Percentiles rank a stretch among this genome's conserved stretches.
Conservation (phyloP, 2,888 invertebrate genomes). For the Acanthosepion pharaonis region DNA sequence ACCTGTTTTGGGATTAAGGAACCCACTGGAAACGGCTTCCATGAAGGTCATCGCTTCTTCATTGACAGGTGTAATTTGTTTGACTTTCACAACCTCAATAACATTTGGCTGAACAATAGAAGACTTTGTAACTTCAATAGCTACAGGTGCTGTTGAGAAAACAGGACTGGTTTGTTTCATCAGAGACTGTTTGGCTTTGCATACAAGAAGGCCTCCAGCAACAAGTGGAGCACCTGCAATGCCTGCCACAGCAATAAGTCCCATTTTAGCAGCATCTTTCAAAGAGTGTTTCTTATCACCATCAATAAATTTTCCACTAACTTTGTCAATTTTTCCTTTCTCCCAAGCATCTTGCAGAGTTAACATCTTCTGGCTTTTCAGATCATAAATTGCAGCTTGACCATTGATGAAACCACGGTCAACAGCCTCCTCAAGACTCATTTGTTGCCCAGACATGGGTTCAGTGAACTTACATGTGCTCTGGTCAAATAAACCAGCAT, state of each 20-base stretch:
- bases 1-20: constrained; percentile 85
- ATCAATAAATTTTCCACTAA: constrained; percentile 84
- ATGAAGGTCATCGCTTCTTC: constrained; percentile 62
- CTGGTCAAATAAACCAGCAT: constrained; percentile 87
- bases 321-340: constrained; percentile 78
- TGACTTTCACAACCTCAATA: constrained; percentile 51
- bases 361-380: constrained; percentile 82
- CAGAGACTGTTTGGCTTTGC: constrained; percentile 41
- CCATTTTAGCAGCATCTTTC: constrained; percentile 80
- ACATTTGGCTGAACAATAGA: constrained; percentile 55
- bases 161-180: not conserved
- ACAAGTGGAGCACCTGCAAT: constrained; percentile 78
- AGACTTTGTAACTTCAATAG: constrained; percentile 57
- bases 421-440: constrained; percentile 78
- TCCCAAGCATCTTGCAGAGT: constrained; percentile 77
- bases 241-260: constrained; percentile 86
- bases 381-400: constrained; percentile 65
- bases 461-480: constrained; percentile 86
- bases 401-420: constrained; percentile 61
- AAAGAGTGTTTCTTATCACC: constrained; percentile 82
- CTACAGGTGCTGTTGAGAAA: constrained; percentile 41
- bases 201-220: constrained; percentile 53
- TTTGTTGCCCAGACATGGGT: constrained; percentile 83
- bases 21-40: constrained; percentile 77
- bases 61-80: constrained; percentile 55